Evolutionary conservation across 2,113 vertebrate genomes (phyloP).

Genomic region (Apaloderma vittatum): DNA sequence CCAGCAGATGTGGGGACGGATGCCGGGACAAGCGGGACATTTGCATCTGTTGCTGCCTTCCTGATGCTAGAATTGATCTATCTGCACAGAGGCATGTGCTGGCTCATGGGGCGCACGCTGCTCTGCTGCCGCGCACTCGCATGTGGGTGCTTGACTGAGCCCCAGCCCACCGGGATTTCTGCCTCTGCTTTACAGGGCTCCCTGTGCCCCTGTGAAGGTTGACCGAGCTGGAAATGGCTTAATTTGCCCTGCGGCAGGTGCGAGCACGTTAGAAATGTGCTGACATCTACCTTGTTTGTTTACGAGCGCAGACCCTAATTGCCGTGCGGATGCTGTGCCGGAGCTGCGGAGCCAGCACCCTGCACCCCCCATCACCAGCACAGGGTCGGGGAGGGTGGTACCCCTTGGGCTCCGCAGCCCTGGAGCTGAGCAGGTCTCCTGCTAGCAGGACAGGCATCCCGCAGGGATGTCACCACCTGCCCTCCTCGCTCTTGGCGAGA

Average conservation of each 20-base stretch:
- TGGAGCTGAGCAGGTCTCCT: background rate
- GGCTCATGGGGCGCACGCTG: fast-evolving
- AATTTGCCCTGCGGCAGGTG: background rate
- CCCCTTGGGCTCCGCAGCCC: fast-evolving
- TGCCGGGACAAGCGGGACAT: fast-evolving
- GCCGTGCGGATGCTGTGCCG: fast-evolving
- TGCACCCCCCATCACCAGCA: fast-evolving
- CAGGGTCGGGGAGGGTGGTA: fast-evolving
- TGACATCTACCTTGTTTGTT: background rate
- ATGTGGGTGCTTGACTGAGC: background rate
- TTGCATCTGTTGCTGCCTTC: too few relatives aligned
- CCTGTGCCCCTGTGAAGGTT: background rate
- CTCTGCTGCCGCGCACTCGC: background rate
- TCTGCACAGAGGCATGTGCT: background rate
- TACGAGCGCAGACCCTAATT: background rate
- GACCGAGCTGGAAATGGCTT: background rate
- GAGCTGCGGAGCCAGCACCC: background rate
- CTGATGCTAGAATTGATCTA: too few relatives aligned
- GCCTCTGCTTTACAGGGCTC: background rate
- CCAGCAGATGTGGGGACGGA: background rate
- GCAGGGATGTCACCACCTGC: fast-evolving
- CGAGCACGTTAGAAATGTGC: background rate
- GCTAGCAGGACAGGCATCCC: too few relatives aligned
- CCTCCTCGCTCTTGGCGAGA: too few relatives aligned
- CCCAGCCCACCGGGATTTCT: background rate